Conservation (phyloP, 2,113 vertebrate genomes). For the Crotalus viridis region DNA sequence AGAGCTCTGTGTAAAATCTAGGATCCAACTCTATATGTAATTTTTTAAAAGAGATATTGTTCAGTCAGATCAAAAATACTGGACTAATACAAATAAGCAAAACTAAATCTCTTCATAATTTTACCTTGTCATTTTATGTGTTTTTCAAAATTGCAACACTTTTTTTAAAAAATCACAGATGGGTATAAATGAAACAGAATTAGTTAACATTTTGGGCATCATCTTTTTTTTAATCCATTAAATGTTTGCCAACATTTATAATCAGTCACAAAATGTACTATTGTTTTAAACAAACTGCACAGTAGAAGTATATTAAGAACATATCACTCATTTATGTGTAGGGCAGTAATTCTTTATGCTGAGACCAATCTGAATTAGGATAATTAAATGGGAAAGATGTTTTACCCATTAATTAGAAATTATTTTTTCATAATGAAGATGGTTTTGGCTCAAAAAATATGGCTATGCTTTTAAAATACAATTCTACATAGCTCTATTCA, state of each 20-base stretch:
- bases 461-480: background rate
- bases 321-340: background rate
- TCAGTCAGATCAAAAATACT: background rate
- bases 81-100: background rate
- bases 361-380: background rate
- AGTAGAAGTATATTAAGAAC: slow-evolving; percentile 6
- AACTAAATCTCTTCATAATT: background rate
- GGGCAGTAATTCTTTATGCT: background rate
- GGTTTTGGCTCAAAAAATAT: background rate
- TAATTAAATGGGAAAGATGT: background rate
- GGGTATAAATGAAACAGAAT: background rate
- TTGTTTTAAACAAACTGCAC: slow-evolving; percentile 4
- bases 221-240: slow-evolving; percentile 32
- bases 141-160: background rate
- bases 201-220: background rate
- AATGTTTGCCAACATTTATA: slow-evolving; percentile 37
- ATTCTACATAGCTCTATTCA: background rate
- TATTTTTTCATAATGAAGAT: background rate
- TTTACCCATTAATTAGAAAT: background rate
- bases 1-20: slow-evolving; percentile 71
- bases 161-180: background rate
- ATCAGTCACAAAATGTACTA: slow-evolving; percentile 17
- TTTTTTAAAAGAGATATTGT: background rate
- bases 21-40: slow-evolving; percentile 40
- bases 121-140: background rate